Evolutionary conservation across 30 jellyfish, hydroid and myxozoan species (phyloP).

Genomic region (Sanderia malayensis): DNA sequence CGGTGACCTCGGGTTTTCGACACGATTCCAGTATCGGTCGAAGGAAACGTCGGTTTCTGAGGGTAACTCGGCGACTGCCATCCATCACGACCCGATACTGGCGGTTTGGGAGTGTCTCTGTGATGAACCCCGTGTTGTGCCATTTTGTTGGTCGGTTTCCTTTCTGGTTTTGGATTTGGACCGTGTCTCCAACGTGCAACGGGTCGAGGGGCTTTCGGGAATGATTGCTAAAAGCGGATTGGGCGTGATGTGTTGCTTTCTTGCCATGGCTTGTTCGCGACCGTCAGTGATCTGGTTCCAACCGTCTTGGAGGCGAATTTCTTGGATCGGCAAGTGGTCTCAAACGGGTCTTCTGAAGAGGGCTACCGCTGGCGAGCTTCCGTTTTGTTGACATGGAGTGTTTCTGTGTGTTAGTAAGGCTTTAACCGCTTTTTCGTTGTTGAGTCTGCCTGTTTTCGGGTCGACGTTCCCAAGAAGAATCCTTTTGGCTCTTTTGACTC

Average conservation of each 20-base stretch:
- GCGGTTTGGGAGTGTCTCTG: constrained; percentile 4
- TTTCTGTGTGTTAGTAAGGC: constrained; percentile 4
- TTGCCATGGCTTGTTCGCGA: neutral
- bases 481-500: constrained; percentile 14
- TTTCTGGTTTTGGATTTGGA: constrained; percentile 6
- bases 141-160: constrained; percentile 4
- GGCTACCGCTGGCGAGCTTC: constrained; percentile 10
- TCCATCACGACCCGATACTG: neutral
- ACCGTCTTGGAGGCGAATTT: neutral
- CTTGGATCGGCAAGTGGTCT: constrained; percentile 3
- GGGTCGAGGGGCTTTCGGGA: constrained; percentile 2
- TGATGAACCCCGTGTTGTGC: constrained; percentile 14
- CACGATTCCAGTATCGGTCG: neutral
- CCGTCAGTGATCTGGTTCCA: neutral
- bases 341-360: constrained; percentile 12
- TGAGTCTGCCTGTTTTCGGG: constrained; percentile 5
- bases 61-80: constrained; percentile 3
- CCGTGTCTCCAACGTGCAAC: constrained; percentile 7
- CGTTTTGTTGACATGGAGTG: constrained; percentile 10
- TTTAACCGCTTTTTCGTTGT: constrained; percentile 10
- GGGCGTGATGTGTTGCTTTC: neutral
- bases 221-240: neutral
- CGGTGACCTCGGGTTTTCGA: constrained; percentile 4
- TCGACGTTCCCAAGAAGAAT: neutral
- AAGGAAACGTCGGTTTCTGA: neutral